A percentile compares a stretch with the other conserved stretches of the same genome.
Evolutionary conservation across 2,888 invertebrate species (phyloP).

Genomic region (Noctua fimbriata): DNA sequence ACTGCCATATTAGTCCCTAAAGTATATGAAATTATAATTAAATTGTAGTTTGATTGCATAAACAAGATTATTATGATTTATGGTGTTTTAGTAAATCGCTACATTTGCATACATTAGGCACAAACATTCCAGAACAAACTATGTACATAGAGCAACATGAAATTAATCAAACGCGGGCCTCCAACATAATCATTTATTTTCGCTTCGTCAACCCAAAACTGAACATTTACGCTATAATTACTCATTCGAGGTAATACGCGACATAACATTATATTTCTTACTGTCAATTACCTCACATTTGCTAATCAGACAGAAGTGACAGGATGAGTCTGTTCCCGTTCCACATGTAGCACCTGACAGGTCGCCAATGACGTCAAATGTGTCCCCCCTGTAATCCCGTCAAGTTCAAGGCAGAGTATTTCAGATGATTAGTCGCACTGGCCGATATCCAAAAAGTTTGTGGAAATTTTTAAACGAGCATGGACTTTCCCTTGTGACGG

Average conservation of each 20-base stretch:
- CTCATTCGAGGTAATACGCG: constrained; percentile 10
- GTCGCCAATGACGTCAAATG: constrained; percentile 69
- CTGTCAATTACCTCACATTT: constrained; percentile 67
- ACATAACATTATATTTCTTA: constrained; percentile 52
- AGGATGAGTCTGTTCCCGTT: constrained; percentile 49
- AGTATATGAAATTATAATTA: constrained; percentile 35
- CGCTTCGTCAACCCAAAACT: constrained; percentile 12
- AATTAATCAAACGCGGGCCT: neutral
- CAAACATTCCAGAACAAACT: constrained; percentile 45
- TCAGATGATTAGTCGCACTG: constrained; percentile 79
- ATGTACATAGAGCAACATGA: neutral
- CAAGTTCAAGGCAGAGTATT: constrained; percentile 84
- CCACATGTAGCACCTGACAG: constrained; percentile 66
- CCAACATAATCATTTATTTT: constrained; percentile 17
- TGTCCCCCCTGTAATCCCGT: constrained; percentile 64
- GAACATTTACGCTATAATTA: constrained; percentile 44
- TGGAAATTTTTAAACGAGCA: constrained; percentile 72
- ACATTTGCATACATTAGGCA: constrained; percentile 43
- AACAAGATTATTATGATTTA: constrained; percentile 53
- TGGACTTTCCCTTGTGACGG: neutral
- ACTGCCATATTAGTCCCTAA: constrained; percentile 29
- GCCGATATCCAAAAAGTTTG: constrained; percentile 79
- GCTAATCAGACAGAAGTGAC: constrained; percentile 62
- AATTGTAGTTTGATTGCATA: constrained; percentile 44
- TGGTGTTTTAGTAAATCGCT: constrained; percentile 33